These are phyloP conservation scores for Creontiades dilutus DNA, from an alignment of 2,888 invertebrate species.

Conservation along the genomic window DNA sequence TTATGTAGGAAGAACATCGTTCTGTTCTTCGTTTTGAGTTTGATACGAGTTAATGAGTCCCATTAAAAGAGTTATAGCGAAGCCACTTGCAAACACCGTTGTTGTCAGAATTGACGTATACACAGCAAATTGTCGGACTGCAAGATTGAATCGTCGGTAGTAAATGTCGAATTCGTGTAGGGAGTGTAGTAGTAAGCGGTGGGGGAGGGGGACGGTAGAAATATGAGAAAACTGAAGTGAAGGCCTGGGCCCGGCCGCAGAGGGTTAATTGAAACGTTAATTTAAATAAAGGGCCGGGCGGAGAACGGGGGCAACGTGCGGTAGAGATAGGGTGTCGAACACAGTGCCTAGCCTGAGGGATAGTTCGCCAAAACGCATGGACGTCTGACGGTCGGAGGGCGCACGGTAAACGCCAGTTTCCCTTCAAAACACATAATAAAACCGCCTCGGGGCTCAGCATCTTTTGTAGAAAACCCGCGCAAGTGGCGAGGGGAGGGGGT, in stretches of 20 bases:
- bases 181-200: not conserved
- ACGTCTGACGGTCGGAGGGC: conserved; percentile 22
- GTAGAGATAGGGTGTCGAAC: conserved; percentile 64
- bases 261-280: conserved; percentile 68
- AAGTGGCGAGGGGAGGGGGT: not conserved
- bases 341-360: conserved; percentile 65
- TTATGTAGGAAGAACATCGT: no score
- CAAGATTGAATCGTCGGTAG: no score
- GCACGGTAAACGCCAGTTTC: conserved; percentile 33
- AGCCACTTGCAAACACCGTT: no score
- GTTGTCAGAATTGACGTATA: no score
- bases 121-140: no score
- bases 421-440: conserved; percentile 55
- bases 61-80: no score
- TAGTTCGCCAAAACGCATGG: conserved; percentile 52
- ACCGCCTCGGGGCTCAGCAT: conserved; percentile 48
- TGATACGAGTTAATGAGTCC: no score
- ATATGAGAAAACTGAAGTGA: conserved; percentile 41
- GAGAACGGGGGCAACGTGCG: not conserved
- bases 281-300: conserved; percentile 62
- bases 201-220: conserved; percentile 21
- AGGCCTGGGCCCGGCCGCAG: not conserved
- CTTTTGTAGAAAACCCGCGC: conserved; percentile 50
- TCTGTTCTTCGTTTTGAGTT: no score
- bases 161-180: no score